Evolutionary conservation across 2,113 vertebrate species (phyloP).

Genomic region (Xiphorhynchus elegans): DNA sequence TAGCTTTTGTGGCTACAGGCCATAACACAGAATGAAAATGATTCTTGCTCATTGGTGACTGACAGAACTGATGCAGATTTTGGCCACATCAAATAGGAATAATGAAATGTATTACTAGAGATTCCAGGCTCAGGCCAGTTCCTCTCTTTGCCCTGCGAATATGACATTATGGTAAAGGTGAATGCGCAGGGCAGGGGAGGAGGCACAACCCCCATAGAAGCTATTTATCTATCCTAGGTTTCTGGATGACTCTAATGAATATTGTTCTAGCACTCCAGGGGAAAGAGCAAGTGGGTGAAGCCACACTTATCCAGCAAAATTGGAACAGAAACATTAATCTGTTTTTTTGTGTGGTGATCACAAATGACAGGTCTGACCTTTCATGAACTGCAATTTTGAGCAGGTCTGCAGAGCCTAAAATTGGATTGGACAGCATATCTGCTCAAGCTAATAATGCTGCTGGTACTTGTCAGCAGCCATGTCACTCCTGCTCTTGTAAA

Average conservation of each 20-base stretch:
- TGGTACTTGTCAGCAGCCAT: constrained; percentile 13
- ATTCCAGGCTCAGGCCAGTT: background rate
- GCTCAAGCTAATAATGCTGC: constrained; percentile 30
- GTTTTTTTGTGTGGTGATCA: background rate
- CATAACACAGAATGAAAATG: background rate
- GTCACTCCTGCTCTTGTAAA: background rate
- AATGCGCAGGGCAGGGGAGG: background rate
- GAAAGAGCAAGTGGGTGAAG: background rate
- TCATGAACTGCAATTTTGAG: constrained; percentile 36
- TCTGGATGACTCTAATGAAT: background rate
- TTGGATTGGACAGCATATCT: constrained; percentile 41
- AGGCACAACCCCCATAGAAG: background rate
- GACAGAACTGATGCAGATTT: background rate
- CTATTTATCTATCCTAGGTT: background rate
- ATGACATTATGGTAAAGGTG: background rate
- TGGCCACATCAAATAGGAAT: background rate
- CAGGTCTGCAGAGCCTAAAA: constrained; percentile 42
- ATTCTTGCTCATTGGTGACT: background rate
- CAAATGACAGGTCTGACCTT: constrained; percentile 51
- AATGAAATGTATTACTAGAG: background rate
- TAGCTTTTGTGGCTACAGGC: background rate
- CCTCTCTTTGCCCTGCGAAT: fast-evolving
- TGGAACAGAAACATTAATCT: background rate
- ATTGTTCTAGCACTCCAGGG: background rate
- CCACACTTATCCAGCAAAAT: background rate